These are phyloP conservation scores for Tautogolabrus adspersus DNA, from an alignment of 2,113 vertebrate species.

Conservation along the genomic window DNA sequence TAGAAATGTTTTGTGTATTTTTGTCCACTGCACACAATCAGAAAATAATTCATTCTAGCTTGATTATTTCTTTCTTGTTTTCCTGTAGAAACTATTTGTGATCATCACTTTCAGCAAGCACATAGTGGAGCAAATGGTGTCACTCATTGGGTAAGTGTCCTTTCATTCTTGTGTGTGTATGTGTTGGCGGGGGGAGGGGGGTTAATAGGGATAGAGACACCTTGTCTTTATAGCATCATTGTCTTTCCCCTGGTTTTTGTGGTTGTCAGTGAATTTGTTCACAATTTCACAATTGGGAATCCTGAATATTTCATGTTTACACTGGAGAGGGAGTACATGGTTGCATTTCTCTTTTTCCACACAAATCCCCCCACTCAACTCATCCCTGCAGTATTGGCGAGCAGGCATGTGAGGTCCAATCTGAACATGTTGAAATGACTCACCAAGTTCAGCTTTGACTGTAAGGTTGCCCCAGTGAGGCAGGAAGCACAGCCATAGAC, in stretches of 20 bases:
- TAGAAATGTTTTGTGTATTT: background rate
- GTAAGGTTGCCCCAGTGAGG: constrained; percentile 7
- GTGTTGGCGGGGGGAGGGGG: background rate
- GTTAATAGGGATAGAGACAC: too few species aligned
- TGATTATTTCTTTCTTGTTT: constrained; percentile 46
- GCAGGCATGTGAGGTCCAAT: constrained; percentile 70
- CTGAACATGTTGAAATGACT: constrained; percentile 67
- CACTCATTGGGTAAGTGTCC: constrained; percentile 95
- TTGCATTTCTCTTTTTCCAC: constrained; percentile 15
- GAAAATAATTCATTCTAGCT: background rate
- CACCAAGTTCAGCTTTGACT: constrained; percentile 54
- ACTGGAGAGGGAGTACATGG: background rate
- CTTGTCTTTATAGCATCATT: background rate
- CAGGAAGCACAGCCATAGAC: constrained; percentile 20
- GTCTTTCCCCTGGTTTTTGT: constrained; percentile 24
- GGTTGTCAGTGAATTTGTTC: constrained; percentile 24
- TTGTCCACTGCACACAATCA: background rate
- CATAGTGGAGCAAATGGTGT: constrained; percentile 99
- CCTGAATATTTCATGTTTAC: constrained; percentile 40
- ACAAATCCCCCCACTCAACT: background rate
- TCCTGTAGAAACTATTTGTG: constrained; percentile 96
- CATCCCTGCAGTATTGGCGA: constrained; percentile 48
- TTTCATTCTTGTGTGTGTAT: background rate
- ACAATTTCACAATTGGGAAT: constrained; percentile 35
- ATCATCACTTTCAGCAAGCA: constrained; percentile 99